Base-by-base conservation (phyloP, 2,888 invertebrate species). In the Spilosoma lubricipeda region DNA sequence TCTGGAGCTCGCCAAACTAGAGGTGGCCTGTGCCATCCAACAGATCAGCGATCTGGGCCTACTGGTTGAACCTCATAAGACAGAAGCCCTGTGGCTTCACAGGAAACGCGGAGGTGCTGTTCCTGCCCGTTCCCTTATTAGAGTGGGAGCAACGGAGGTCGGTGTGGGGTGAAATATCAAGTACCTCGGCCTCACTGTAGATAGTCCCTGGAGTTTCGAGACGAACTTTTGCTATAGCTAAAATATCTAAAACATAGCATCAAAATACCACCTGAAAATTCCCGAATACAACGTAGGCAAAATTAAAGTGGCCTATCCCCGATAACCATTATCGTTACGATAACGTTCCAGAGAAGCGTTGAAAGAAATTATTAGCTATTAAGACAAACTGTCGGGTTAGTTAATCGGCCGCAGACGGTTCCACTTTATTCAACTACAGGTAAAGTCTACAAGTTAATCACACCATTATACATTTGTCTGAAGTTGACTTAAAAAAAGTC, bases 331-430 rank as follows among this genome's bases (percentile, higher is more conserved):
- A 79, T 76, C 78, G 72, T 82, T 80, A 84, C 67, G 70, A 77
- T 84, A 76, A 80, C 77, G 77, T 78, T 77, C 77, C 27, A 77
- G 63, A 67, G 67, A 36, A 67, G 52, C 76, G 76, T 83, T 80
- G 74, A 77, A 84, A 80, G 76, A 75, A 84, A 76, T 83, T 78
- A 83, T 84, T 77, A 76, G 67, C 77, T 66, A 79, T 83, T 85
- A 72, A 72, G 73, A 78, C 71, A 78, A 85, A 79, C 33, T 77
- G 78, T 76, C 76, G 80, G 78, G 85, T 75, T 75, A 77, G 70
- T 82, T 74, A 75, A 72, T 76, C 66, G 70, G 67, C 74, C 70
- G 64, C 77, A 82, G 77, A 77, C 76, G 77, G 68, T 72, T 30
- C 64, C 69, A 59, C 69, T 70, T 70, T 70, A 56, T 59, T 70